Base-by-base conservation (phyloP, 1,140 invertebrate species). In the Argopecten irradians region DNA sequence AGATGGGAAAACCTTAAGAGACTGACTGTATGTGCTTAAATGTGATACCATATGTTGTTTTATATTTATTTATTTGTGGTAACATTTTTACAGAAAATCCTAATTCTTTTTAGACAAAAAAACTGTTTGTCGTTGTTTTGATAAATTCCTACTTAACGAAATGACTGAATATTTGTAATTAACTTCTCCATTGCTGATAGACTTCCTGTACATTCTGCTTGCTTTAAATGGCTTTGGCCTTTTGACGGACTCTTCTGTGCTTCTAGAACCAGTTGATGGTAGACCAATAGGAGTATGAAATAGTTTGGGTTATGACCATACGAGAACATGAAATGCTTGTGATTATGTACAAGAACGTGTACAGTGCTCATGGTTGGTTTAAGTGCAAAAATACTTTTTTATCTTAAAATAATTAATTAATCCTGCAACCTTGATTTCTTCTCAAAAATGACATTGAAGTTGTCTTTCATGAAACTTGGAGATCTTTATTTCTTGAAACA, bases 131-230 rank as follows among this genome's bases (percentile, higher is more conserved):
- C 55, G 28, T 71, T 71, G 55, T 71, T 71, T 71, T 71, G 55
- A 71, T 71, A 71, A 71, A 71, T 28, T 71, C n/a, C 55, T 71
- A 71, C 55, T 71, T 71, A 71, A 71, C 55, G 28, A 5, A 8
- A 71, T 28, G n/a, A n/a, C 55, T 71, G 55, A 71, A 71, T 71
- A 71, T 71, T 71, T 71, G 55, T 71, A 71, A 71, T 71, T 71
- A 71, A 28, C 55, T 71, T 16, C 55, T 11, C 55, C 55, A 71
- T 71, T 71, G 55, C 55, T 71, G 55, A 71, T 71, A n/a, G 55
- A 71, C 22, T 28, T 71, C n/a, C 22, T 71, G 55, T 71, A 71
- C 22, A 71, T 71, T 71, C 28, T 71, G 55, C 55, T 71, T 71
- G 55, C 55, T 71, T 71, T 71, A 71, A 71, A 71, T 71, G 55